Percentiles rank a stretch among this genome's conserved stretches.
phyloP scores from a whole-genome alignment of 2,113 vertebrate genomes.

The Tragulus kanchil region DNA sequence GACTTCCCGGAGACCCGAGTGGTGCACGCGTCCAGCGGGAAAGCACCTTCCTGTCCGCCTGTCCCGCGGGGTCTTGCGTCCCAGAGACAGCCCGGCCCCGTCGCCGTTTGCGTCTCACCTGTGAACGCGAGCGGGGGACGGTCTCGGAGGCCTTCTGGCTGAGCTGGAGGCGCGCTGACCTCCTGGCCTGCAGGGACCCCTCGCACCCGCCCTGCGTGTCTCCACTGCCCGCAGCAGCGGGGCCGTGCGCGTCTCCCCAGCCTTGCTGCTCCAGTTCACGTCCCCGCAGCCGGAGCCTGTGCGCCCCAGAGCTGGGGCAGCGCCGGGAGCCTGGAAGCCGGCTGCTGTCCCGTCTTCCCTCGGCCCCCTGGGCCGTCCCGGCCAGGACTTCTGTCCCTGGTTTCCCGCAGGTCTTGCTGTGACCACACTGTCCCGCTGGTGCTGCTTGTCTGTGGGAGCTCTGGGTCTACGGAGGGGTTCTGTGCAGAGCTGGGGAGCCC shows the following conservation, averaged over 20 bases:
- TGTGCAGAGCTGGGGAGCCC: too few species aligned
- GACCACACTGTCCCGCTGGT: neutral
- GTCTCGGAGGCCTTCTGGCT: neutral
- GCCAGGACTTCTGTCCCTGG: fast-evolving
- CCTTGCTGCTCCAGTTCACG: neutral
- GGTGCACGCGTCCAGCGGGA: neutral
- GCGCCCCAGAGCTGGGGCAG: neutral
- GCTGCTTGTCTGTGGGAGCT: neutral
- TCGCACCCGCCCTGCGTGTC: fast-evolving
- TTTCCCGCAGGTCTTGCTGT: neutral
- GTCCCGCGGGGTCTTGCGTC: neutral
- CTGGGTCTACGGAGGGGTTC: neutral
- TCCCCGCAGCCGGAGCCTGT: fast-evolving
- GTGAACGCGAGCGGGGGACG: neutral
- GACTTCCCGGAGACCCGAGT: neutral
- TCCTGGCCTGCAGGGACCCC: neutral
- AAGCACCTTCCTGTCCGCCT: neutral
- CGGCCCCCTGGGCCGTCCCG: neutral
- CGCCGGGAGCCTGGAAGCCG: neutral
- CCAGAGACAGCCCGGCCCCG: too few species aligned
- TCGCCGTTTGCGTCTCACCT: neutral
- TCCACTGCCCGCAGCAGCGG: neutral
- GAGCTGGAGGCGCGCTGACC: neutral
- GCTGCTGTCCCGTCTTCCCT: neutral
- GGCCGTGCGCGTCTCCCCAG: too few species aligned